phyloP scores from a whole-genome alignment of 2,113 vertebrate species.

The Madoqua kirkii region DNA sequence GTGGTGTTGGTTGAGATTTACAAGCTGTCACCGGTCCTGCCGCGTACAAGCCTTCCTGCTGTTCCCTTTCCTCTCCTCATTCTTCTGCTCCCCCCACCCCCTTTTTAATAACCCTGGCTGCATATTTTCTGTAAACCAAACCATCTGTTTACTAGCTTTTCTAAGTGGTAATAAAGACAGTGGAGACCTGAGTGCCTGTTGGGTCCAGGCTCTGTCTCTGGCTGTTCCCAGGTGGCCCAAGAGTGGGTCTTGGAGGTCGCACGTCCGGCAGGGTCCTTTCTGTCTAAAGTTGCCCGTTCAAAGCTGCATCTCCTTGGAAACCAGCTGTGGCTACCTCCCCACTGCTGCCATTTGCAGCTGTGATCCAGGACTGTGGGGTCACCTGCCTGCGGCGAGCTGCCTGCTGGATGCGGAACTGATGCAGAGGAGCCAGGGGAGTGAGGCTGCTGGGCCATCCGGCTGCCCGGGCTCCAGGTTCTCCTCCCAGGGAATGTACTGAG shows the following conservation, averaged over 20 bases:
- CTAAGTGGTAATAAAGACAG: constrained; percentile 15
- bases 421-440: background rate
- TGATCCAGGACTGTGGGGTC: background rate
- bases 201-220: background rate
- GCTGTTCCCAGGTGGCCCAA: background rate
- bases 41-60: background rate
- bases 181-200: background rate
- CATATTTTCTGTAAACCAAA: constrained; percentile 65
- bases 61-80: background rate
- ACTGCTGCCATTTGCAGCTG: background rate
- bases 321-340: background rate
- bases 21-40: background rate
- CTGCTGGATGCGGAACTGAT: background rate
- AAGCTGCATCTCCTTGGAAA: background rate
- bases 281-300: background rate
- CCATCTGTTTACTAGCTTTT: constrained; percentile 60
- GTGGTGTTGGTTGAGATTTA: background rate
- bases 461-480: background rate
- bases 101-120: constrained; percentile 34
- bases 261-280: accelerated
- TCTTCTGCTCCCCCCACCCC: background rate
- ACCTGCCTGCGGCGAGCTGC: constrained; percentile 29
- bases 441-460: background rate
- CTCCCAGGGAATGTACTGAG: constrained; percentile 10
- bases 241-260: background rate